Conservation (phyloP, 2,113 vertebrate species). For the Fukomys damarensis region DNA sequence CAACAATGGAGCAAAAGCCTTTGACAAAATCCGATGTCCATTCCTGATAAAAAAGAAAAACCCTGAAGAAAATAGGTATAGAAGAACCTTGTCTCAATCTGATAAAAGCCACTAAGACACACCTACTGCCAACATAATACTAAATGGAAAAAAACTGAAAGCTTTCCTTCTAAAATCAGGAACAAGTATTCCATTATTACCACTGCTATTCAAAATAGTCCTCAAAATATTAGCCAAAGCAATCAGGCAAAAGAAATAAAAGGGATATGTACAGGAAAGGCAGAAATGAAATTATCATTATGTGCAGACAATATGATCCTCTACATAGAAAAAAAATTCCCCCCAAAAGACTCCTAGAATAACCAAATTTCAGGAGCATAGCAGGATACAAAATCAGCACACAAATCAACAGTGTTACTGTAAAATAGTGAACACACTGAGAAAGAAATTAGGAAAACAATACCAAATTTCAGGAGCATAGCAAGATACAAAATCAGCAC, state of each 20-base stretch:
- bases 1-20: not conserved
- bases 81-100: not conserved
- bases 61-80: not conserved
- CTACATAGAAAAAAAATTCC: not conserved
- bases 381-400: not conserved
- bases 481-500: not conserved
- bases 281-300: not conserved
- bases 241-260: not conserved
- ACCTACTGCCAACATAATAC: not conserved
- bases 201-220: not conserved
- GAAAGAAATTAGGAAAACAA: not conserved
- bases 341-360: not conserved
- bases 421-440: not conserved
- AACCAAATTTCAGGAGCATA: not conserved
- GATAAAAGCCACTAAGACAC: not conserved
- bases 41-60: not conserved
- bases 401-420: not conserved
- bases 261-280: not conserved
- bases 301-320: not conserved
- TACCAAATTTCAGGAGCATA: too few species aligned
- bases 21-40: not conserved
- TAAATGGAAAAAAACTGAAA: not conserved
- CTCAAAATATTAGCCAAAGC: not conserved
- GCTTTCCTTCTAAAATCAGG: not conserved
- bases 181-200: not conserved